These are phyloP conservation scores for Ichneumoninae sp. DNA, from an alignment of 2,888 invertebrate genomes.

Conservation along the genomic window DNA sequence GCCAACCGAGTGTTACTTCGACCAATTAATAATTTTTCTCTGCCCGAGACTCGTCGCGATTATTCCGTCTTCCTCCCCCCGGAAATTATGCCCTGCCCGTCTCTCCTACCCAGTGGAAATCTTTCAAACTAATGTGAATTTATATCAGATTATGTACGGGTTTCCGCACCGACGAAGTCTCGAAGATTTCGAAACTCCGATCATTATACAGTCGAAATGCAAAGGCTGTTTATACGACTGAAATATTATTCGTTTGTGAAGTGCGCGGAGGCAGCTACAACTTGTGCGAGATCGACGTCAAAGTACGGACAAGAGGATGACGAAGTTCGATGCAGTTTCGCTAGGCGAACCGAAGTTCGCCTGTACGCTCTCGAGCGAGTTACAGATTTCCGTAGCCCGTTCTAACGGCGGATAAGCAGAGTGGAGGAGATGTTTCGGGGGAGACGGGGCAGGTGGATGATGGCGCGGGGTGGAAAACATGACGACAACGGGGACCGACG, in stretches of 20 bases:
- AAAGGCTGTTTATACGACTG: conserved; percentile 1
- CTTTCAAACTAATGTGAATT: conserved; percentile 27
- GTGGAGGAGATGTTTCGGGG: conserved; percentile 33
- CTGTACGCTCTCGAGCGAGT: conserved; percentile 17
- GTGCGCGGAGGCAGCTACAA: conserved; percentile 5
- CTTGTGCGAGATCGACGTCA: conserved; percentile 1
- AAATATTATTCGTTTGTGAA: neutral
- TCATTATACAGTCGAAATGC: conserved; percentile 19
- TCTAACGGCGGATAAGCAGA: conserved; percentile 29
- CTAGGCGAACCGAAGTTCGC: conserved; percentile 9
- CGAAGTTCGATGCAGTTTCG: conserved; percentile 33
- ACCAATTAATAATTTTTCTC: neutral
- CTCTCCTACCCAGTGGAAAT: neutral
- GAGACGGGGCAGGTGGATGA: conserved; percentile 8
- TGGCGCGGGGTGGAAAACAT: conserved; percentile 23
- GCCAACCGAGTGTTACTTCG: neutral
- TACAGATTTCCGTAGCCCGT: conserved; percentile 31
- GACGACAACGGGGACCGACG: conserved; percentile 31
- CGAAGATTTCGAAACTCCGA: conserved; percentile 53
- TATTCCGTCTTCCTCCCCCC: neutral
- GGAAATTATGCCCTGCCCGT: neutral
- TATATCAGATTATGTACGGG: conserved; percentile 23
- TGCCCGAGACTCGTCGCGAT: neutral
- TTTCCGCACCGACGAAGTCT: conserved; percentile 1
- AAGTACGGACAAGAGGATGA: conserved; percentile 34